Evolutionary conservation across 2,797 vertebrate species (phyloP).

Genomic region (Melanotaenia nigrans): DNA sequence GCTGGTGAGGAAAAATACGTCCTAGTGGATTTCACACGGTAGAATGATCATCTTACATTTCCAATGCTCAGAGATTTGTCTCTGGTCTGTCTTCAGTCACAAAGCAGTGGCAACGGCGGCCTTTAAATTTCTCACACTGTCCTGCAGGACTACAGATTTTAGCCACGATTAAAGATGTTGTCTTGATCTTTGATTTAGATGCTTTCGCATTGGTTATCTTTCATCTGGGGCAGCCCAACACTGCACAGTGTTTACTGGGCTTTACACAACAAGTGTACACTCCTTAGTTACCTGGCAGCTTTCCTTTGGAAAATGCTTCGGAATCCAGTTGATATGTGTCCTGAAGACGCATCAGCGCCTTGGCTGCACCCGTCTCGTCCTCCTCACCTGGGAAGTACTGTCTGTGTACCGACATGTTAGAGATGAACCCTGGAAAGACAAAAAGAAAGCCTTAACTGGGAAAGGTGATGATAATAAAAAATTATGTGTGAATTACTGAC

Average conservation of each 20-base stretch:
- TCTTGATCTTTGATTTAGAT: not conserved
- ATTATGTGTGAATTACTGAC: not conserved
- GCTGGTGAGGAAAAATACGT: not conserved
- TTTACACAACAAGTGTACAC: not conserved
- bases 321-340: slow-evolving; percentile 96
- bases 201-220: not conserved
- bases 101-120: no score
- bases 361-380: slow-evolving; percentile 93
- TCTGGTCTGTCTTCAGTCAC: no score
- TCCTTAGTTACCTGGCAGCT: slow-evolving; percentile 86
- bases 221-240: no score
- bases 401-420: slow-evolving; percentile 92
- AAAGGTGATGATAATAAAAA: not conserved
- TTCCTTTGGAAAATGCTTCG: slow-evolving; percentile 91
- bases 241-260: not conserved
- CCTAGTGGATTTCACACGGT: no score
- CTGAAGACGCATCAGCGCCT: slow-evolving; percentile 95
- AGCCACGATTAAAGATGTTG: not conserved
- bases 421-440: slow-evolving; percentile 87
- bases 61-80: no score
- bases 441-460: not conserved
- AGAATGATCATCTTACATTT: no score
- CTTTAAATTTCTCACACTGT: no score
- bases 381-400: slow-evolving; percentile 94
- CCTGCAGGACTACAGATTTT: not conserved